Evolutionary conservation across 2,113 vertebrate genomes (phyloP), one percentile per base, ranked within the genome.

Genomic region (Lontra canadensis): DNA sequence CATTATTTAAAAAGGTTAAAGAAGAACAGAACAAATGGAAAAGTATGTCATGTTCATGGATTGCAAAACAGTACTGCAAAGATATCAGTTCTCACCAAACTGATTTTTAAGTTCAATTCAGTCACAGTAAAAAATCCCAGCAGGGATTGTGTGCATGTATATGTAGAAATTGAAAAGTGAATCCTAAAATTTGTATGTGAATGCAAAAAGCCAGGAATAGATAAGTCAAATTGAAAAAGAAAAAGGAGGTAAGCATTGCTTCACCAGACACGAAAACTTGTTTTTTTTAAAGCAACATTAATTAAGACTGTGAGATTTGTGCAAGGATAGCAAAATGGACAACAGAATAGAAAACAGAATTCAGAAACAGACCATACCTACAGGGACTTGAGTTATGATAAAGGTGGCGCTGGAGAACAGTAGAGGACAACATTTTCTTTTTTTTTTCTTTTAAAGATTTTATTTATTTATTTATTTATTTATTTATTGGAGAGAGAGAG

Each of bases 231-330:
- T 6, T 85, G 39, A 55, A 95, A 44, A 78, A 49, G 21, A 63
- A 81, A 69, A 73, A n/a, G n/a, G 17, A 92, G 42, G 8, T 42
- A 95, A 83, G 6, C 36, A 83, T 83, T 93, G 21, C 17, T 73
- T 4, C 21, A 34, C 2, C 17, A 84, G 2, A 71, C 31, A 79
- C 29, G 17, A 93, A 78, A 36, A 81, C 20, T 85, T 81, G 17
- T 49, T 26, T 90, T 90, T 90, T 87, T 90, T 94, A 88, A 96
- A 96, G 47, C 79, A 89, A 85, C 31, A 39, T 10, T 47, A 88
- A 96, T 67, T 59, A 34, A 88, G 42, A 80, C 6, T 65, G 55
- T 47, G 25, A 20, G 49, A 39, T 79, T 95, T 84, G 42, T 39
- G 0, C 65, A 69, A 76, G 29, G 3, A 39, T 34, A 80, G 7